A percentile compares a stretch with the other conserved stretches of the same genome.
Evolutionary conservation across 2,113 vertebrate species (phyloP).

Genomic region (Lepus europaeus): DNA sequence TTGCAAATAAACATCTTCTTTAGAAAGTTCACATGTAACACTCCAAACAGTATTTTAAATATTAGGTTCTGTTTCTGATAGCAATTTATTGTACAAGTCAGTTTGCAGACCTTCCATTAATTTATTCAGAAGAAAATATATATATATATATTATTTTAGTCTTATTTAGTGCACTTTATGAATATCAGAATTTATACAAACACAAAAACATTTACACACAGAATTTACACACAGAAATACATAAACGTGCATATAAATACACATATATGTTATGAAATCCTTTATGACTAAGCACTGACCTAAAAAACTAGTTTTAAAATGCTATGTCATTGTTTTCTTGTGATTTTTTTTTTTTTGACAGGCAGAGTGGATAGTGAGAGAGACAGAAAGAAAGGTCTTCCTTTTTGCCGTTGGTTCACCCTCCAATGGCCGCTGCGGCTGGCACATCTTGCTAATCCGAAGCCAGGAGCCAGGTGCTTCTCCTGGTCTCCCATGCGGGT

Average conservation of each 20-base stretch:
- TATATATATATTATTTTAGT: neutral
- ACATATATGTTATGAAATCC: neutral
- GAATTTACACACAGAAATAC: too few relatives aligned
- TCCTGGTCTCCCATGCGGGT: too few relatives aligned
- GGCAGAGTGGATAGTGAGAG: too few relatives aligned
- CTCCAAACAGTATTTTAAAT: neutral
- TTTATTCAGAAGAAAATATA: neutral
- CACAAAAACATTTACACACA: neutral
- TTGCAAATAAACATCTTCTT: neutral
- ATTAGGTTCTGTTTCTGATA: neutral
- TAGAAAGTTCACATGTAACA: neutral
- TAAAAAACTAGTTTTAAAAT: slow-evolving; percentile 14
- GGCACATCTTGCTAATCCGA: too few relatives aligned
- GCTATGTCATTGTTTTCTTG: neutral
- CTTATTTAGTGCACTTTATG: neutral
- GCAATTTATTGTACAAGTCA: neutral
- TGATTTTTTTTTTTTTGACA: neutral
- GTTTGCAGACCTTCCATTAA: neutral
- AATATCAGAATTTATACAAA: neutral
- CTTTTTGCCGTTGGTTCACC: too few relatives aligned
- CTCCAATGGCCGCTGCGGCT: too few relatives aligned
- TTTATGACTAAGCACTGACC: neutral
- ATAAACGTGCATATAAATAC: neutral
- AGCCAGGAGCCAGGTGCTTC: too few relatives aligned
- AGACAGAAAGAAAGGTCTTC: too few relatives aligned